Base-by-base conservation (phyloP, 2,888 invertebrate species). In the Miltochrista miniata region DNA sequence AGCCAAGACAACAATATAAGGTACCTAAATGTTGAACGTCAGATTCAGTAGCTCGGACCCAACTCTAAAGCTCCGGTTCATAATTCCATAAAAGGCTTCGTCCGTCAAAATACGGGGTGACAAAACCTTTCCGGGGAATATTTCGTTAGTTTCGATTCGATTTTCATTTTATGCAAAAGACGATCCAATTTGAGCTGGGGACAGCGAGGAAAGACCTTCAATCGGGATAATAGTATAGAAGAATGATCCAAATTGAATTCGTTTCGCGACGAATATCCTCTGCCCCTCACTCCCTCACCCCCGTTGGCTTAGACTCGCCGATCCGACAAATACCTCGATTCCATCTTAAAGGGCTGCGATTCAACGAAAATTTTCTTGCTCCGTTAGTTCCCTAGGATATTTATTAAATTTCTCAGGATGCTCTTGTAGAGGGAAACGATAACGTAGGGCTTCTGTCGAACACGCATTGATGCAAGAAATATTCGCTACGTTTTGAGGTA, bases 231-330 rank as follows among this genome's bases (percentile, higher is more conserved):
- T 87, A 77, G 61, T 63, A 74, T 81, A 85, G 82, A 85, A 87
- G 90, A 88, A 88, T 87, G 87, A 90, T 88, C 88, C 82, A 88
- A 90, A 90, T 90, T 90, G 88, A 88, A 89, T 90, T 85, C 73
- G 70, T 76, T 70, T 75, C 68, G 69, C 71, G 71, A 69, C 69
- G 72, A 66, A 64, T 66, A 66, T 59, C 70, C 64, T 52, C 13
- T 63, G 46, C 59, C 61, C 60, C 18, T 24, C 60, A 53, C 62
- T n/a, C n/a, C n/a, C 64, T 58, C 60, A 53, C 62, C 67, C 65
- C 63, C 64, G 51, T 54, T 56, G 67, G 67, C 72, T 72, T 68
- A 72, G 66, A 68, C 59, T 62, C 69, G 59, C 66, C 74, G 72
- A 74, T 72, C 74, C 76, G 69, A 64, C 73, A 75, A 79, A 81